phyloP scores from a whole-genome alignment of 2,888 invertebrate genomes.

The Polymixis flavicincta region DNA sequence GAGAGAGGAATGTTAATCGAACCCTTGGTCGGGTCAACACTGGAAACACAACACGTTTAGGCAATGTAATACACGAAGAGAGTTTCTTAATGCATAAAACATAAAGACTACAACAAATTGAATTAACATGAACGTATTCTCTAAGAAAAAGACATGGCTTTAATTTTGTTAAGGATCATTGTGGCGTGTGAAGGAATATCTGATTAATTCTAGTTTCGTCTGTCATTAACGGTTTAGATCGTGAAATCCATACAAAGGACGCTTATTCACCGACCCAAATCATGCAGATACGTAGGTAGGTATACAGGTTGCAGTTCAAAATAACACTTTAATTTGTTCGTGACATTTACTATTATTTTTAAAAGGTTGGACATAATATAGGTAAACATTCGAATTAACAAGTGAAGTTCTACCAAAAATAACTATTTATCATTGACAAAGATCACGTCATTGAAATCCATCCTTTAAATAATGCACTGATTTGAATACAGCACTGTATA shows the following conservation, averaged over 20 bases:
- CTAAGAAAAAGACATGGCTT: slow-evolving; percentile 47
- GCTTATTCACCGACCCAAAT: slow-evolving; percentile 30
- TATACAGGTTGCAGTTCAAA: background rate
- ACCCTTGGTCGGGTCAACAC: slow-evolving; percentile 77
- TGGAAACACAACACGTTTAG: slow-evolving; percentile 66
- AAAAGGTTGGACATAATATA: too few species aligned
- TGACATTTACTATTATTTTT: too few species aligned
- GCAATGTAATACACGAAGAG: slow-evolving; percentile 58
- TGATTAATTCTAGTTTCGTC: slow-evolving; percentile 50
- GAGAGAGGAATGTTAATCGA: slow-evolving; percentile 85
- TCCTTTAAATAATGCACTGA: slow-evolving; percentile 54
- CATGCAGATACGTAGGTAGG: too few species aligned
- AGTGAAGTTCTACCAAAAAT: background rate
- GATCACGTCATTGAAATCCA: slow-evolving; percentile 3
- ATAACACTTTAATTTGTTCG: background rate
- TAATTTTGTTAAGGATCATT: slow-evolving; percentile 49
- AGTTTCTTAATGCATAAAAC: slow-evolving; percentile 64
- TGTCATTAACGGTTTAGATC: slow-evolving; percentile 45
- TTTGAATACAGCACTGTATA: slow-evolving; percentile 66
- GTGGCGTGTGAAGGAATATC: slow-evolving; percentile 51
- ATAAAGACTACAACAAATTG: slow-evolving; percentile 66
- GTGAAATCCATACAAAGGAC: slow-evolving; percentile 35
- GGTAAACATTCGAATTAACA: background rate
- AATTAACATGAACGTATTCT: slow-evolving; percentile 62
- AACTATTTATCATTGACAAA: background rate